Conservation (phyloP, 2,113 vertebrate species). For the Chloropsis cyanopogon region DNA sequence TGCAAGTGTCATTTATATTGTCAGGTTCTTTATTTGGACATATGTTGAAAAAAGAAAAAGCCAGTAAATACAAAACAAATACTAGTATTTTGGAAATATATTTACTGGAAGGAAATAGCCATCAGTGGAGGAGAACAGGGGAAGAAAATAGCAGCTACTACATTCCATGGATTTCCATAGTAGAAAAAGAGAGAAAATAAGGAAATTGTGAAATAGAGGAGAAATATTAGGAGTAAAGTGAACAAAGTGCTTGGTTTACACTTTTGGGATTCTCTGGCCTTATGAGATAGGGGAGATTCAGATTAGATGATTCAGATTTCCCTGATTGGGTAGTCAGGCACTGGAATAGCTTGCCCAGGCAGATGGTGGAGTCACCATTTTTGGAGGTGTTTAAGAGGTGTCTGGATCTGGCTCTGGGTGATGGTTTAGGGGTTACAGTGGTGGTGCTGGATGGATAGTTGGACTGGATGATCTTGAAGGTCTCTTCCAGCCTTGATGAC, state of each 20-base stretch:
- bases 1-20: constrained; percentile 14
- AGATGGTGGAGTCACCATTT: background rate
- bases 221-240: background rate
- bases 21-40: background rate
- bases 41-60: background rate
- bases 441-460: background rate
- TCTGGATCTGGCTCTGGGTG: background rate
- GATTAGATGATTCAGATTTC: background rate
- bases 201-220: background rate
- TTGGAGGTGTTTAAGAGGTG: background rate
- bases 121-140: background rate
- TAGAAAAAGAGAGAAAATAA: background rate
- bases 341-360: background rate
- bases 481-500: background rate
- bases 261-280: background rate
- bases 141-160: background rate
- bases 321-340: background rate
- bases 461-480: background rate
- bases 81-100: background rate
- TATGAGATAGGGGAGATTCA: background rate
- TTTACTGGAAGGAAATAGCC: background rate
- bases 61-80: background rate
- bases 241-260: background rate
- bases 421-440: background rate
- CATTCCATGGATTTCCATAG: background rate